These are phyloP conservation scores for Crypturellus tataupa DNA, from an alignment of 2,797 vertebrate genomes.

Conservation along the genomic window DNA sequence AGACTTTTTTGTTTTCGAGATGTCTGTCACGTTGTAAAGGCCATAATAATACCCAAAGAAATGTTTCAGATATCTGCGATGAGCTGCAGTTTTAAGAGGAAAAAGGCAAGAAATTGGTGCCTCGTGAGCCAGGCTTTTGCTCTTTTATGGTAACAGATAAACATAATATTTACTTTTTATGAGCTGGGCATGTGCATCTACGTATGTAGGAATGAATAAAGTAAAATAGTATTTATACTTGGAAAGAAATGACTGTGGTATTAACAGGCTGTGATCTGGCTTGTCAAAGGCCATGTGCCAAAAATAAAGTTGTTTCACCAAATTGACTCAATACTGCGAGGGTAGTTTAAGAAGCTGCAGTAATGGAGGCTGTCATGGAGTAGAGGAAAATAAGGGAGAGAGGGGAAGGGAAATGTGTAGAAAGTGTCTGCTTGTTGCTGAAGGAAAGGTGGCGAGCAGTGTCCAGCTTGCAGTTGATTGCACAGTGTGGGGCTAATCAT, in stretches of 20 bases:
- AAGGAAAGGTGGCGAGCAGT: not conserved
- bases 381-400: not conserved
- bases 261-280: slow-evolving; percentile 20
- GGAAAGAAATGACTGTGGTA: slow-evolving; percentile 38
- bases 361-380: slow-evolving; percentile 28
- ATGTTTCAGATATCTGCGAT: not conserved
- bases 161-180: slow-evolving; percentile 48
- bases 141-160: slow-evolving; percentile 31
- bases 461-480: not conserved
- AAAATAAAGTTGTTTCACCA: slow-evolving; percentile 41
- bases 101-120: not conserved
- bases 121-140: not conserved
- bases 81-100: not conserved
- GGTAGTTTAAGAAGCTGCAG: slow-evolving; percentile 26
- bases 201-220: slow-evolving; percentile 37
- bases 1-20: not conserved
- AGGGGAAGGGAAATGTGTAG: not conserved
- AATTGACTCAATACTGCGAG: not conserved
- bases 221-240: slow-evolving; percentile 56
- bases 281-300: slow-evolving; percentile 13
- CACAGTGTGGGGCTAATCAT: not conserved
- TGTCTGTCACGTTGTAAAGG: not conserved
- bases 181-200: slow-evolving; percentile 45
- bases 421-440: not conserved
- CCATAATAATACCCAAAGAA: not conserved